phyloP scores from a whole-genome alignment of 1,140 invertebrate species.

The Eupristina koningsbergeri region DNA sequence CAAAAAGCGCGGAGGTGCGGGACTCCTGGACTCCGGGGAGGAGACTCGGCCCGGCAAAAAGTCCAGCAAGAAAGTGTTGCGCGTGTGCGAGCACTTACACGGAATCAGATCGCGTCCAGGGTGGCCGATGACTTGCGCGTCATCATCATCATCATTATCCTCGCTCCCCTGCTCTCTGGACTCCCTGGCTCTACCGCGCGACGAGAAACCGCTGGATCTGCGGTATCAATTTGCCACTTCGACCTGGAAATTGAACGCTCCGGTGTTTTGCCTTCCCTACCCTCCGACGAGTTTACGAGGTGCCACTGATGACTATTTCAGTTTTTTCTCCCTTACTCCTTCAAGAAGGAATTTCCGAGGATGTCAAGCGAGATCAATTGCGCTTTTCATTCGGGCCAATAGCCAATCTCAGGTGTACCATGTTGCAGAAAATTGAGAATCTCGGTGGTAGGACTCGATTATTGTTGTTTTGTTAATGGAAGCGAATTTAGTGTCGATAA shows the following conservation, averaged over 20 bases:
- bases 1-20: constrained; percentile 1
- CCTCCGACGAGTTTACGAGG: constrained; percentile 22
- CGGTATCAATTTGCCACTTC: constrained; percentile 20
- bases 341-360: not conserved
- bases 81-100: constrained; percentile 40
- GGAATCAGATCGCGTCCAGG: constrained; percentile 34
- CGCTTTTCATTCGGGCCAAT: too few species aligned
- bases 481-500: too few species aligned
- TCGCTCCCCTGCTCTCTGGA: too few species aligned
- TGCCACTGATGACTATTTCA: not conserved
- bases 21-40: not conserved
- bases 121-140: constrained; percentile 40
- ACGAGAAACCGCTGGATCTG: not conserved
- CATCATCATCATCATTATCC: too few species aligned
- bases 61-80: constrained; percentile 24
- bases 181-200: not conserved
- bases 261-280: constrained; percentile 13
- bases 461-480: too few species aligned
- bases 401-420: too few species aligned
- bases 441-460: too few species aligned
- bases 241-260: not conserved
- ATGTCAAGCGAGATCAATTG: too few species aligned
- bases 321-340: not conserved
- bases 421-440: too few species aligned
- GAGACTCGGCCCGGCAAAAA: constrained; percentile 37